These are phyloP conservation scores for Mythimna ferrago DNA, from an alignment of 2,888 invertebrate genomes.

Conservation along the genomic window DNA sequence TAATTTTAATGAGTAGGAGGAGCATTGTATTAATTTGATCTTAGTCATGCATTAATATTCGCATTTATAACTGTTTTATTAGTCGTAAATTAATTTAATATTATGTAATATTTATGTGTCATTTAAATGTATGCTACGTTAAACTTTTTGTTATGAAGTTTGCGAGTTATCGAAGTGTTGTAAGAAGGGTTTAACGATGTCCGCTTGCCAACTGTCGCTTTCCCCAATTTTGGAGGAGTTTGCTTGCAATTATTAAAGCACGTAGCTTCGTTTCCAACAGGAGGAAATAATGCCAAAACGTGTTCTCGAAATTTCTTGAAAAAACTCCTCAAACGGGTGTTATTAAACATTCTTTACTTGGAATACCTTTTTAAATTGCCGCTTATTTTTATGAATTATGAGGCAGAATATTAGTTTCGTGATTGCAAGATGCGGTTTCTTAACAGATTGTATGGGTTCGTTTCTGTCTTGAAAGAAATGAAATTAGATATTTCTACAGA, in stretches of 20 bases:
- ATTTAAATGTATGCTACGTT: slow-evolving; percentile 16
- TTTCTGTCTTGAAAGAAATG: background rate
- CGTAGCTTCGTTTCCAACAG: slow-evolving; percentile 46
- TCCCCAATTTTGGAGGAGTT: slow-evolving; percentile 43
- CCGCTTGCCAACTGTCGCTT: slow-evolving; percentile 60
- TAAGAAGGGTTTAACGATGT: slow-evolving; percentile 50
- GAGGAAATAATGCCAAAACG: slow-evolving; percentile 52
- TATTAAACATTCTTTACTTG: slow-evolving; percentile 40
- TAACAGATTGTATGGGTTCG: background rate
- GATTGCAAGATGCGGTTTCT: slow-evolving; percentile 21
- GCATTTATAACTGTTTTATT: slow-evolving; percentile 11
- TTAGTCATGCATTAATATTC: slow-evolving; percentile 22
- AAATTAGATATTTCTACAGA: background rate
- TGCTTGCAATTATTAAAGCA: slow-evolving; percentile 59
- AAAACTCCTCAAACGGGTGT: slow-evolving; percentile 13
- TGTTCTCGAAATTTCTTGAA: slow-evolving; percentile 30
- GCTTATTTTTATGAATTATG: slow-evolving; percentile 22
- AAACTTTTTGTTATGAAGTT: slow-evolving; percentile 21
- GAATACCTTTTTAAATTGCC: slow-evolving; percentile 30
- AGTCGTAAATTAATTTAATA: slow-evolving; percentile 1
- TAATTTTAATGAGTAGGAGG: slow-evolving; percentile 10
- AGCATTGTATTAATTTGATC: slow-evolving; percentile 5
- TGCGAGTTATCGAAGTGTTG: slow-evolving; percentile 29
- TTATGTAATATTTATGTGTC: slow-evolving; percentile 25
- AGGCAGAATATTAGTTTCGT: background rate